These are phyloP conservation scores for Adelphocoris suturalis DNA, from an alignment of 2,888 invertebrate genomes.

Conservation along the genomic window DNA sequence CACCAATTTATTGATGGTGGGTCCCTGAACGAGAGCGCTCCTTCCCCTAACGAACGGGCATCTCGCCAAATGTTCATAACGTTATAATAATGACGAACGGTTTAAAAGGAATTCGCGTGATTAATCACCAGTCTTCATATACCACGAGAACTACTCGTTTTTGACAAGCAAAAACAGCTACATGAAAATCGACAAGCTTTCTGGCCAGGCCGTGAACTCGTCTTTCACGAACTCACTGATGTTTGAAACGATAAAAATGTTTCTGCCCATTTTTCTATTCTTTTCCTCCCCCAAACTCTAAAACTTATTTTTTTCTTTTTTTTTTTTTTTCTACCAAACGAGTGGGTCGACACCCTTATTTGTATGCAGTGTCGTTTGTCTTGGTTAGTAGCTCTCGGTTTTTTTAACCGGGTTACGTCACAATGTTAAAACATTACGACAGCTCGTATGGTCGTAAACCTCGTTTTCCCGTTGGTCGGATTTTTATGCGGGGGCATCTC, in stretches of 20 bases:
- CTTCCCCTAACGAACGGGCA: neutral
- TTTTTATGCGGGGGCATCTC: neutral
- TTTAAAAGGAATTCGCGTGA: slow-evolving; percentile 8
- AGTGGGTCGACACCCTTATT: slow-evolving; percentile 25
- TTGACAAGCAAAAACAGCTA: neutral
- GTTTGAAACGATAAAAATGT: slow-evolving; percentile 49
- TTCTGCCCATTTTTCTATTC: slow-evolving; percentile 17
- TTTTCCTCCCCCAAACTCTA: neutral
- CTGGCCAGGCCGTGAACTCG: neutral
- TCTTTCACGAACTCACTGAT: slow-evolving; percentile 16
- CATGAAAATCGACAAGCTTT: neutral
- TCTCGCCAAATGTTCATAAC: slow-evolving; percentile 14
- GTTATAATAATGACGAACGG: neutral
- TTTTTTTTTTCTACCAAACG: neutral
- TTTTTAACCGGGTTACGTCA: slow-evolving; percentile 38
- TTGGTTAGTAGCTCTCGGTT: slow-evolving; percentile 37
- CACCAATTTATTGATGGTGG: slow-evolving; percentile 33
- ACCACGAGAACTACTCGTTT: neutral
- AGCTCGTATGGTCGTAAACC: slow-evolving; percentile 33
- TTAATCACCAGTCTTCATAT: neutral
- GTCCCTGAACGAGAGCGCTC: neutral
- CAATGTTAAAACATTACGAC: slow-evolving; percentile 5
- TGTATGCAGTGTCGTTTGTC: slow-evolving; percentile 51
- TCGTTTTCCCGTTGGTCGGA: slow-evolving; percentile 37
- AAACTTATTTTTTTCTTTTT: slow-evolving; percentile 37